These are phyloP conservation scores for Narcine bancroftii DNA, from an alignment of 2,113 vertebrate genomes.

Conservation along the genomic window DNA sequence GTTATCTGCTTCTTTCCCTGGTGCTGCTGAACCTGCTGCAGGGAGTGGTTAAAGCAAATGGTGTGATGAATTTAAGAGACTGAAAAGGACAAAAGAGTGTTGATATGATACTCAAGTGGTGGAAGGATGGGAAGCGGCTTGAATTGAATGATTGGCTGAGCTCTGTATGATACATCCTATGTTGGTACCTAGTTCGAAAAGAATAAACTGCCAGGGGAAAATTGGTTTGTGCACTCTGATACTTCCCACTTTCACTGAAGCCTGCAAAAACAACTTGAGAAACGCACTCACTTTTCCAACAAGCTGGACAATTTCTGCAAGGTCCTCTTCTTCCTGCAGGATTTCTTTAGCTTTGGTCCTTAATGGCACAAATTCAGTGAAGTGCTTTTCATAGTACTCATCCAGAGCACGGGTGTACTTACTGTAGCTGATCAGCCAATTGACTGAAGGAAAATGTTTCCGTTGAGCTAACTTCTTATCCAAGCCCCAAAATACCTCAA, in stretches of 20 bases:
- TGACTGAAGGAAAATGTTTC: conserved; percentile 94
- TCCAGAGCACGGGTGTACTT: conserved; percentile 90
- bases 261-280: neutral
- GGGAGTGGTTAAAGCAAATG: no score
- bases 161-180: no score
- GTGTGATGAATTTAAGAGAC: no score
- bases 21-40: no score
- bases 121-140: no score
- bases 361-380: conserved; percentile 87
- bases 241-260: neutral
- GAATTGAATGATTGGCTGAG: no score
- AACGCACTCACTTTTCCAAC: conserved; percentile 79
- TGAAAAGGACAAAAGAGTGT: no score
- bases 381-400: conserved; percentile 94
- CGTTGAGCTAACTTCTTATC: conserved; percentile 97
- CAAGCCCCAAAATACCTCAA: conserved; percentile 94
- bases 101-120: no score
- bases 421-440: conserved; percentile 98
- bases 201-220: neutral
- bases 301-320: conserved; percentile 95
- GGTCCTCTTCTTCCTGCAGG: conserved; percentile 91
- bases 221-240: neutral
- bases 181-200: neutral
- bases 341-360: conserved; percentile 95
- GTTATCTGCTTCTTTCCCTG: no score